phyloP scores from a whole-genome alignment of 2,113 vertebrate genomes.

The Odontophorus gujanensis region DNA sequence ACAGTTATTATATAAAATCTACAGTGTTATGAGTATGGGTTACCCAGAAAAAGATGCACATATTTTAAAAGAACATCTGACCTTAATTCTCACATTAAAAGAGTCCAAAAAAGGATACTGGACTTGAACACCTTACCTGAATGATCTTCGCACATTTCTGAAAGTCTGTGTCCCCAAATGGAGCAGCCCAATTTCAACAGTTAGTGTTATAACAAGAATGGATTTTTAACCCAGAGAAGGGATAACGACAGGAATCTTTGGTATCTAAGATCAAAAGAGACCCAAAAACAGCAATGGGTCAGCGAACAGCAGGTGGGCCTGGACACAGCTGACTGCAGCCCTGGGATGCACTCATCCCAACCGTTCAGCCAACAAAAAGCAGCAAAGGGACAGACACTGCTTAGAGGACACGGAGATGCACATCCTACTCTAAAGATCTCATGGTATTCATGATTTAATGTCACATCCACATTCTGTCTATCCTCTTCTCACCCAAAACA shows the following conservation, averaged over 20 bases:
- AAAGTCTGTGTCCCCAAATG: not conserved
- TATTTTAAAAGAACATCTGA: not conserved
- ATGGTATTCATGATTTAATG: not conserved
- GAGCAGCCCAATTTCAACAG: not conserved
- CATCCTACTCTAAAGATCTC: not conserved
- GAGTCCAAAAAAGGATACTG: not conserved
- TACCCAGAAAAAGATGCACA: not conserved
- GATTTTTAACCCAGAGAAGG: not conserved
- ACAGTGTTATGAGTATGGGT: not conserved
- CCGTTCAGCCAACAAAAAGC: not conserved
- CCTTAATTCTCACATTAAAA: not conserved
- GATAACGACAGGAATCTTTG: conserved; percentile 40
- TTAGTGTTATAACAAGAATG: not conserved
- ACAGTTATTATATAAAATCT: not conserved
- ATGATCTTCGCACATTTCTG: not conserved
- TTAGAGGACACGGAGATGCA: not conserved
- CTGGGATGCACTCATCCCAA: not conserved
- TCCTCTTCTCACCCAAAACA: not conserved
- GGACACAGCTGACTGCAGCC: conserved; percentile 20
- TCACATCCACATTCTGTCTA: not conserved
- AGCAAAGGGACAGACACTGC: not conserved
- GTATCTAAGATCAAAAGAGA: conserved; percentile 43
- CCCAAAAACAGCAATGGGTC: not conserved
- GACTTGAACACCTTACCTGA: not conserved
- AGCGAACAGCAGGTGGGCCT: conserved; percentile 50